These are phyloP conservation scores for Brachylomia viminalis DNA, from an alignment of 2,888 invertebrate species.

Conservation along the genomic window DNA sequence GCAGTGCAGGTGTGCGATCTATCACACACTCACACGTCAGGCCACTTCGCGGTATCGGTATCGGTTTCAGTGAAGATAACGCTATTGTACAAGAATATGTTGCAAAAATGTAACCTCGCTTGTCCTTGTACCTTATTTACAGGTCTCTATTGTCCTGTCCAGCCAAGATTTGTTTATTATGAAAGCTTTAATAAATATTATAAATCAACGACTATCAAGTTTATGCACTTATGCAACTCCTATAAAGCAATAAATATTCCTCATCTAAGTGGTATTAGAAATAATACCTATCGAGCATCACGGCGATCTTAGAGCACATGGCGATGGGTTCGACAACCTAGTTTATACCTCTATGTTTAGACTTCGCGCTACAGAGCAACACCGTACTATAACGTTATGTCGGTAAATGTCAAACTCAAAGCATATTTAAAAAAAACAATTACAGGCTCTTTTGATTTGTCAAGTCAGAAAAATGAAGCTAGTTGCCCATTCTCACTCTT, in stretches of 20 bases:
- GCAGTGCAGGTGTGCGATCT: neutral
- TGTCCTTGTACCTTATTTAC: neutral
- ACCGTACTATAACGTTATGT: too few relatives aligned
- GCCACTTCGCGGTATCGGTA: neutral
- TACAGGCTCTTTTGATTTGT: too few relatives aligned
- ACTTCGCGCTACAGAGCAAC: neutral
- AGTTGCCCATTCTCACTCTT: too few relatives aligned
- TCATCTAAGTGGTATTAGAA: neutral
- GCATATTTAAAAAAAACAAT: too few relatives aligned
- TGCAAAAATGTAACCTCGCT: neutral
- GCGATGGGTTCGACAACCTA: neutral
- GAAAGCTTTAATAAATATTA: neutral
- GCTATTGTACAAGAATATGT: neutral
- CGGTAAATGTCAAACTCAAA: too few relatives aligned
- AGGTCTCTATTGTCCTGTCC: neutral
- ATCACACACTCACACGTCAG: neutral
- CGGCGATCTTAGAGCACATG: too few relatives aligned
- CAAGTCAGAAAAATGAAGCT: too few relatives aligned
- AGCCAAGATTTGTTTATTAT: conserved; percentile 5
- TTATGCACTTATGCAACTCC: neutral
- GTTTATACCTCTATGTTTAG: neutral
- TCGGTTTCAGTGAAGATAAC: conserved; percentile 14
- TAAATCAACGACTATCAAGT: neutral
- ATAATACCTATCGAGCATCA: neutral
- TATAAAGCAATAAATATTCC: neutral